phyloP scores from a whole-genome alignment of 2,797 vertebrate genomes.

The Myotis daubentonii region DNA sequence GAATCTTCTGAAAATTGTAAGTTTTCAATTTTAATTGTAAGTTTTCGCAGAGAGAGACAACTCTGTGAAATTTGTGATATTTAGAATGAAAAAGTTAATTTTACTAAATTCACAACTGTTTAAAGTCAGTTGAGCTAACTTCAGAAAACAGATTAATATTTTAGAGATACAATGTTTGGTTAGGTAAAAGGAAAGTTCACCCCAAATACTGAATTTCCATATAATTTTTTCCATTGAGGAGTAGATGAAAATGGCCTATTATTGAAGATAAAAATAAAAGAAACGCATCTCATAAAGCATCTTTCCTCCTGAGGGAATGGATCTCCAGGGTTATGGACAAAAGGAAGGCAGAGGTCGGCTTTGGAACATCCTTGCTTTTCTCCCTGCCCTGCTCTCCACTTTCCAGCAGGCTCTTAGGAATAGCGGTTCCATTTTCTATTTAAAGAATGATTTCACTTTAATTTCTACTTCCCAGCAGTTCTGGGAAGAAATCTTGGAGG shows the following conservation, averaged over 20 bases:
- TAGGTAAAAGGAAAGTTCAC: not conserved
- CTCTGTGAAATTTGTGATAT: not conserved
- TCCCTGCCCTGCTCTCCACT: rapidly evolving
- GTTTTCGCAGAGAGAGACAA: not conserved
- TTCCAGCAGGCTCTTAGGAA: not conserved
- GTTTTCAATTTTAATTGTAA: no score
- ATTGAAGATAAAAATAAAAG: not conserved
- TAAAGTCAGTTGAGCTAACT: not conserved
- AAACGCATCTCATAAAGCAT: not conserved
- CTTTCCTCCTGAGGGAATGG: not conserved
- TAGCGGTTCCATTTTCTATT: not conserved
- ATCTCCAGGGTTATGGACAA: not conserved
- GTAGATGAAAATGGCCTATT: not conserved
- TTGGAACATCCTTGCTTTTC: not conserved
- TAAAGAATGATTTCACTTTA: not conserved
- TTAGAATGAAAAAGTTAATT: not conserved
- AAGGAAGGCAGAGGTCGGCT: not conserved
- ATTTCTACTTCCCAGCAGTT: not conserved
- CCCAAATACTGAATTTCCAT: not conserved
- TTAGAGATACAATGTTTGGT: not conserved
- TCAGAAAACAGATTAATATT: not conserved
- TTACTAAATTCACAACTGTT: not conserved
- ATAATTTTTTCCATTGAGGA: not conserved
- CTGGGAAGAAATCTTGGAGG: not conserved
- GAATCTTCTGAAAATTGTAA: not conserved